Evolutionary conservation across 2,888 invertebrate species (phyloP), one percentile per base, ranked within the genome.

Genomic region (Amblyjoppa proteus): DNA sequence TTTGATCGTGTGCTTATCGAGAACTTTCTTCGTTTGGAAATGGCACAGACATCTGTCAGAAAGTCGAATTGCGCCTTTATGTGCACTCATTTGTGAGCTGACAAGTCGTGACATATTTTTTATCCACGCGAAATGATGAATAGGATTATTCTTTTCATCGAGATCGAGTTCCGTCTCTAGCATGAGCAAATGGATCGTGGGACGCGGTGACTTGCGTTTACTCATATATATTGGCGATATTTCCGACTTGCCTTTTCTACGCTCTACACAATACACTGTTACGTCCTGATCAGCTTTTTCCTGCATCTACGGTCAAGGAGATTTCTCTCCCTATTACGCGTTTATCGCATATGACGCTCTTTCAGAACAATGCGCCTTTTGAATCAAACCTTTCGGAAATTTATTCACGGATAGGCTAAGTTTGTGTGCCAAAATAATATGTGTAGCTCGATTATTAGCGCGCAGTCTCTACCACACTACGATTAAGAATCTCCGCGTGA

Each of bases 81-180:
- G 53, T 11, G 25, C 28, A 5, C 66, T 49, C 6, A 56, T n/a
- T 74, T 81, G 64, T 25, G 51, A 53, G 13, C 56, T 74, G 20
- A 74, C 34, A 25, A 81, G 64, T n/a, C 74, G 81, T 1, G 74
- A 81, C 13, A 81, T 6, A 66, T 81, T 81, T 77, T 41, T 25
- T 2, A 83, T 83, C 51, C 66, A 74, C 2, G 58, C 73, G 31
- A 73, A 79, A 53, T 83, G 78, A 74, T 79, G 38, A 13, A 82
- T 28, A 1, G 64, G 28, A 0, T n/a, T 1, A 28, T 68, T 25
- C 7, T 34, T 9, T 0, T 20, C 41, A 13, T 20, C 11, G 13
- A 7, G 9, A 1, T 68, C 41, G 9, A 1, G 31, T n/a, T 66
- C 25, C 51, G 34, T 38, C 16, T 76, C 53, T 0, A 66, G 51